phyloP scores from a whole-genome alignment of 2,113 vertebrate genomes.

The Pelvicachromis taeniatus region DNA sequence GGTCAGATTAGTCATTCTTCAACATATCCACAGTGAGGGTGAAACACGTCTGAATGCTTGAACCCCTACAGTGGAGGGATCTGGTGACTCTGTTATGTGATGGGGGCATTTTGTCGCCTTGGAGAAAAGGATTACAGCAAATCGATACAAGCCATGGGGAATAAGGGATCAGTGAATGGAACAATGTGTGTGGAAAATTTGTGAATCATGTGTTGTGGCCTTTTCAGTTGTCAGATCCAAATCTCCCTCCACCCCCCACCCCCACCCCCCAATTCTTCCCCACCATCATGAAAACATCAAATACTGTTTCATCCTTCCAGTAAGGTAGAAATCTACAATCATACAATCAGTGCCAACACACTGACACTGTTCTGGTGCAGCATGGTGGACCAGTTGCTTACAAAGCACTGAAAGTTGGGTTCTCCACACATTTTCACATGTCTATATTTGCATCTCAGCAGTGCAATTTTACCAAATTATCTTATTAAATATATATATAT shows the following conservation, averaged over 20 bases:
- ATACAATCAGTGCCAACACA: neutral
- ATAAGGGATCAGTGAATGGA: neutral
- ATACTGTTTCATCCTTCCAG: neutral
- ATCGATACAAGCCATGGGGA: neutral
- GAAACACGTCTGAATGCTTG: neutral
- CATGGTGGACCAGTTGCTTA: neutral
- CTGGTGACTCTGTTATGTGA: neutral
- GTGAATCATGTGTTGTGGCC: neutral
- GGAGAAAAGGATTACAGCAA: neutral
- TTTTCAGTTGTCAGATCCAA: neutral
- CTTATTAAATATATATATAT: no score
- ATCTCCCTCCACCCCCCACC: no score
- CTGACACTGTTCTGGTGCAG: neutral
- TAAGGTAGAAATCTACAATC: neutral
- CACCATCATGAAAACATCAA: neutral
- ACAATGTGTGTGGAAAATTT: neutral
- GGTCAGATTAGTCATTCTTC: neutral
- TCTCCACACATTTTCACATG: neutral
- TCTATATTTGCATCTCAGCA: neutral
- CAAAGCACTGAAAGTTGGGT: neutral
- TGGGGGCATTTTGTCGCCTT: neutral
- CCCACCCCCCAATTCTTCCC: neutral
- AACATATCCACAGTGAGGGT: neutral
- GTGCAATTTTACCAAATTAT: neutral
- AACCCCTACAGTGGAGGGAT: neutral